phyloP scores from a whole-genome alignment of 2,113 vertebrate species.

The Grallaria varia region DNA sequence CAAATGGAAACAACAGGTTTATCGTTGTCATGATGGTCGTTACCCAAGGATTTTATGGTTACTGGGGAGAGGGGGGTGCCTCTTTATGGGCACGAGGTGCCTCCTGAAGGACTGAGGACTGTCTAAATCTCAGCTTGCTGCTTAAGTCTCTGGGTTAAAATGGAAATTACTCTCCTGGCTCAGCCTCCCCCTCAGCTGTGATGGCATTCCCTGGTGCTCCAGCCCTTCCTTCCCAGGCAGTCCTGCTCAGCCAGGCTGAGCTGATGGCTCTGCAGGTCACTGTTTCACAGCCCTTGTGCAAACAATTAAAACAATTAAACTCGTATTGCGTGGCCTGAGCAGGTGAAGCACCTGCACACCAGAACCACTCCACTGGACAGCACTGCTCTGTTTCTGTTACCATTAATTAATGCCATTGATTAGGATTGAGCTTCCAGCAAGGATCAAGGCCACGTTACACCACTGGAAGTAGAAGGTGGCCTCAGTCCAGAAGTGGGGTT shows the following conservation, averaged over 20 bases:
- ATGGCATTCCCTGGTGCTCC: not conserved
- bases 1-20: slow-evolving; percentile 46
- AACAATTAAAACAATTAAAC: fast-evolving
- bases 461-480: not conserved
- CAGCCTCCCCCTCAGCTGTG: not conserved
- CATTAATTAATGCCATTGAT: not conserved
- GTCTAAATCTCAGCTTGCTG: not conserved
- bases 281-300: fast-evolving
- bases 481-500: not conserved
- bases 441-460: not conserved
- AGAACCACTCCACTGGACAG: not conserved
- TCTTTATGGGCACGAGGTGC: not conserved
- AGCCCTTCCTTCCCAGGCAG: not conserved
- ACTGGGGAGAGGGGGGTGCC: not conserved
- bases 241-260: not conserved
- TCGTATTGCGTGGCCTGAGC: fast-evolving
- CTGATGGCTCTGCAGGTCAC: fast-evolving
- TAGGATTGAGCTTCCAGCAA: not conserved
- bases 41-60: slow-evolving; percentile 11
- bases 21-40: slow-evolving; percentile 7
- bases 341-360: not conserved
- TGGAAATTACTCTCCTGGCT: not conserved
- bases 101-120: slow-evolving; percentile 15
- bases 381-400: not conserved
- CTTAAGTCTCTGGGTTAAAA: not conserved